Evolutionary conservation across 2,797 vertebrate genomes (phyloP).

Genomic region (Falco rusticolus): DNA sequence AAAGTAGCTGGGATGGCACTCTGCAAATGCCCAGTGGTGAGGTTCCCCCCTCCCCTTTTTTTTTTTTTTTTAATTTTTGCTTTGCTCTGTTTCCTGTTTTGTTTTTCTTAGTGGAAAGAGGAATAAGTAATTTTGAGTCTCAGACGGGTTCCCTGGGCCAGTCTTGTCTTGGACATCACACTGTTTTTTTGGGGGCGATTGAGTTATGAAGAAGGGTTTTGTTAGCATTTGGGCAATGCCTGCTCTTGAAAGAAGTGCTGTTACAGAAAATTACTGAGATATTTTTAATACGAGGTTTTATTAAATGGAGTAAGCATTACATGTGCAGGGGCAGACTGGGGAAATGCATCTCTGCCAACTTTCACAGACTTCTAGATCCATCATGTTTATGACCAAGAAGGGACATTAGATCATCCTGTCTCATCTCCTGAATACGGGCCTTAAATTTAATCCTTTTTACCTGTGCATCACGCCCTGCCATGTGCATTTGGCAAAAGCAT

Average conservation of each 20-base stretch:
- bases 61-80: neutral
- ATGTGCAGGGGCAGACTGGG: neutral
- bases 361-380: neutral
- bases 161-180: neutral
- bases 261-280: neutral
- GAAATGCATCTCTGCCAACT: neutral
- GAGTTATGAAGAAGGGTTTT: neutral
- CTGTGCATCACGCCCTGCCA: fast-evolving
- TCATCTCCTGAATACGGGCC: neutral
- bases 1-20: neutral
- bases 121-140: neutral
- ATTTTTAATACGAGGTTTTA: neutral
- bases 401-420: slow-evolving; percentile 14
- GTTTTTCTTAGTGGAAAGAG: neutral
- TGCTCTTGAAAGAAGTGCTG: neutral
- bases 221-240: neutral
- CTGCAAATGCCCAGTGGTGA: neutral
- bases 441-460: neutral
- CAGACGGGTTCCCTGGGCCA: neutral
- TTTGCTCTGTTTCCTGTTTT: neutral
- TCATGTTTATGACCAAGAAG: neutral
- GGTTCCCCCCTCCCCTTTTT: neutral
- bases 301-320: neutral
- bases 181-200: neutral
- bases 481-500: neutral